Evolutionary conservation across 2,888 invertebrate genomes (phyloP).

Genomic region (Ornithoptera priamus): DNA sequence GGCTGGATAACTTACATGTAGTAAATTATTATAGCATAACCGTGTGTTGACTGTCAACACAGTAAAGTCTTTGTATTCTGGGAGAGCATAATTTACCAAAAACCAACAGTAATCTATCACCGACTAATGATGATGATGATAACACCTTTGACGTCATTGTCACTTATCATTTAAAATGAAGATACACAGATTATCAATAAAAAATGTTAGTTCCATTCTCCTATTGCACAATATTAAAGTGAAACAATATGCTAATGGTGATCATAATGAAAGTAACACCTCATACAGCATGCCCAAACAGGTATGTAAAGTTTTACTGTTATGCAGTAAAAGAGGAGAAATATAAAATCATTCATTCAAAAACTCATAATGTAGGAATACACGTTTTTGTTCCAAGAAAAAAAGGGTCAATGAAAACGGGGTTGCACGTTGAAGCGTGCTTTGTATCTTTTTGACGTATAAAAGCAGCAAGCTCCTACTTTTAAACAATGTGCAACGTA

Average conservation of each 20-base stretch:
- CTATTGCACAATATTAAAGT: neutral
- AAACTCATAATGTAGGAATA: conserved; percentile 16
- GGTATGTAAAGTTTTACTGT: neutral
- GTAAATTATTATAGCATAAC: too few relatives aligned
- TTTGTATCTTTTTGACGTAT: conserved; percentile 29
- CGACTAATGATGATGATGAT: too few relatives aligned
- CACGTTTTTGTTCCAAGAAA: conserved; percentile 29
- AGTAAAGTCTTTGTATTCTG: too few relatives aligned
- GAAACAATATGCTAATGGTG: neutral
- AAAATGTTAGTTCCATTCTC: too few relatives aligned
- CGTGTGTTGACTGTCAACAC: too few relatives aligned
- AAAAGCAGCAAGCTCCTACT: conserved; percentile 25
- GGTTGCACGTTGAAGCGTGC: conserved; percentile 28
- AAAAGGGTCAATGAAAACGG: conserved; percentile 30
- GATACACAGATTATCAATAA: neutral
- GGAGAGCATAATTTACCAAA: too few relatives aligned
- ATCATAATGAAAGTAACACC: neutral
- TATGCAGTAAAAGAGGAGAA: neutral
- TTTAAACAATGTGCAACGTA: conserved; percentile 28
- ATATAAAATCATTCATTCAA: conserved; percentile 16
- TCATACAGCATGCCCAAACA: neutral
- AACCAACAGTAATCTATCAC: too few relatives aligned
- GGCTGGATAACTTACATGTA: too few relatives aligned
- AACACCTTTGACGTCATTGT: too few relatives aligned
- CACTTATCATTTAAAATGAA: too few relatives aligned